These are phyloP conservation scores for Schizothorax lantsangensis DNA, from an alignment of 2,797 vertebrate genomes.

Conservation along the genomic window DNA sequence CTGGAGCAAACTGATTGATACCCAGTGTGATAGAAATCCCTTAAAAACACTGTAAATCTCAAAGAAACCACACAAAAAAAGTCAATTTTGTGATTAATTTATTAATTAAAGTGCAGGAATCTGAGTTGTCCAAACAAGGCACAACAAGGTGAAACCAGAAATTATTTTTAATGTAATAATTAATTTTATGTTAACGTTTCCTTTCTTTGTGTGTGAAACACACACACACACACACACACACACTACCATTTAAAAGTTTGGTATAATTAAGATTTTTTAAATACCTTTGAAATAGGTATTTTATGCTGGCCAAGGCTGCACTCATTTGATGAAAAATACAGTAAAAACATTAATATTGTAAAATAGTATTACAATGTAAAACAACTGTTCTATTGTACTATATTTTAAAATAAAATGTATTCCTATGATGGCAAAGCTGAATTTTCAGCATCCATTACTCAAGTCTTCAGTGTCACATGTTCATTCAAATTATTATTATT, in stretches of 20 bases:
- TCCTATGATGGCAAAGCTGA: no score
- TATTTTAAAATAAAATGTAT: no score
- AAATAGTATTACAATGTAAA: no score
- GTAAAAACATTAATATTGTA: no score
- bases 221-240: no score
- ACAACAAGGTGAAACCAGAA: neutral
- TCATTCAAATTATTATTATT: no score
- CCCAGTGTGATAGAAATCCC: constrained; percentile 55
- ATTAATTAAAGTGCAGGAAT: neutral
- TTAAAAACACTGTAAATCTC: constrained; percentile 46
- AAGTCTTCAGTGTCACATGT: no score
- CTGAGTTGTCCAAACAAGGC: neutral
- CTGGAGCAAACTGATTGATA: constrained; percentile 59
- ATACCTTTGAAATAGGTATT: neutral
- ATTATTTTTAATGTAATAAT: neutral
- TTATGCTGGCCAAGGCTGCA: neutral
- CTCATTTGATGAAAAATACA: no score
- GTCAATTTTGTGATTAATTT: neutral
- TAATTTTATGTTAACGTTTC: neutral
- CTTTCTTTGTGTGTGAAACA: neutral
- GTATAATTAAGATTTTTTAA: neutral
- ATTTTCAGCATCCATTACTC: no score
- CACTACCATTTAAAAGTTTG: neutral
- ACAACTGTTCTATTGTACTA: no score
- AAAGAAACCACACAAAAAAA: constrained; percentile 11